A percentile compares a stretch with the other conserved stretches of the same genome.
Evolutionary conservation across 2,888 invertebrate genomes (phyloP).

Genomic region (Metallyticus violacea): DNA sequence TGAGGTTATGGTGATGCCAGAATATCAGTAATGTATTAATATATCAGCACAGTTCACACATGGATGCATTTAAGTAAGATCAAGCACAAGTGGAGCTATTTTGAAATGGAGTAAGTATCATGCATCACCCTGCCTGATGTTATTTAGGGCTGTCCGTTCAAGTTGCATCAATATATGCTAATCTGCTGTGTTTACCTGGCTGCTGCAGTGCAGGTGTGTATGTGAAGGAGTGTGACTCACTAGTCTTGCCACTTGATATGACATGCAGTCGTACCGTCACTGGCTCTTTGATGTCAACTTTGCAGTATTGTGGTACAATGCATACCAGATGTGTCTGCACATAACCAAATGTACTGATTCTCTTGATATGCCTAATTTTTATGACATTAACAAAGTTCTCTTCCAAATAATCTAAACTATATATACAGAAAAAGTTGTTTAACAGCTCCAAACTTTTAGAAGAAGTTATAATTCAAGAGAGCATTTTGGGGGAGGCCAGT

Average conservation of each 20-base stretch:
- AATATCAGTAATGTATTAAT: background rate
- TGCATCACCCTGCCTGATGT: constrained; percentile 4
- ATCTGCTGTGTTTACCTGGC: constrained; percentile 19
- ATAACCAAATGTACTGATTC: background rate
- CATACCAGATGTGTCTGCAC: constrained; percentile 83
- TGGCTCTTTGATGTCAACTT: constrained; percentile 65
- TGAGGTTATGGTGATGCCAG: background rate
- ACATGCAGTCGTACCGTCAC: constrained; percentile 75
- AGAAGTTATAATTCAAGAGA: too few relatives aligned
- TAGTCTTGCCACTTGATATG: constrained; percentile 80
- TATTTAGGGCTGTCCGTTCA: background rate
- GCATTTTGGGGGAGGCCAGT: too few relatives aligned
- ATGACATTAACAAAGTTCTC: too few relatives aligned
- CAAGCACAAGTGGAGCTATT: background rate
- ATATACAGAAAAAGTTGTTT: too few relatives aligned
- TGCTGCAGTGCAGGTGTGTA: constrained; percentile 59
- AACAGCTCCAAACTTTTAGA: too few relatives aligned
- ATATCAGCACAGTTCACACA: background rate
- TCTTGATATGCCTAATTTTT: too few relatives aligned
- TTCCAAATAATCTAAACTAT: too few relatives aligned
- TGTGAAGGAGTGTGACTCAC: constrained; percentile 80
- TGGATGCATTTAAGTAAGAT: background rate
- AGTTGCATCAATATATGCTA: background rate
- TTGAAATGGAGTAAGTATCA: background rate
- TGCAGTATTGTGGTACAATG: constrained; percentile 74